Evolutionary conservation across 2,888 invertebrate species (phyloP).

Genomic region (Callyntrura guangdongensis): DNA sequence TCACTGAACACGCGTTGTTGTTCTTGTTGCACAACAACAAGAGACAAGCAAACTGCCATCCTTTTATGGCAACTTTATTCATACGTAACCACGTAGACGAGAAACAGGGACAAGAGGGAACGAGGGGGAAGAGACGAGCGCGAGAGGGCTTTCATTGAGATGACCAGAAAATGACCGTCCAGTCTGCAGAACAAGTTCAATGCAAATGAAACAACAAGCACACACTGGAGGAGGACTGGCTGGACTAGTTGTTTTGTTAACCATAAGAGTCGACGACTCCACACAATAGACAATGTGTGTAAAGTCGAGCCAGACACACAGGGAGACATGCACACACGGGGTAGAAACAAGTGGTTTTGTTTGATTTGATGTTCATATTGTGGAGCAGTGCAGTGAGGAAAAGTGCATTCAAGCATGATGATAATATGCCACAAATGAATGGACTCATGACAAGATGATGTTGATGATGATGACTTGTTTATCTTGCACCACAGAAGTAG

Average conservation of each 20-base stretch:
- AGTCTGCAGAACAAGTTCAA: not conserved
- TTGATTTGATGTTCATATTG: conserved; percentile 44
- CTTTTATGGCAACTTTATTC: conserved; percentile 49
- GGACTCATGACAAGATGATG: conserved; percentile 67
- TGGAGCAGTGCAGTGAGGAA: conserved; percentile 55
- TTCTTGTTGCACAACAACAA: conserved; percentile 37
- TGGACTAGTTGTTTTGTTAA: conserved; percentile 15
- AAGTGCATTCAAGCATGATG: conserved; percentile 74
- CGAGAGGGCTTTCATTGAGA: conserved; percentile 5
- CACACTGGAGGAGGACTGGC: too few relatives aligned
- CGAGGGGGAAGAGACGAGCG: not conserved
- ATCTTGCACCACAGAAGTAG: conserved; percentile 42
- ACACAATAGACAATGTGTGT: not conserved
- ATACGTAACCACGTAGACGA: not conserved
- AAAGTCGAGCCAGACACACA: not conserved
- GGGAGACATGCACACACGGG: not conserved
- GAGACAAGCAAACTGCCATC: conserved; percentile 22
- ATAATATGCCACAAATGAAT: conserved; percentile 74
- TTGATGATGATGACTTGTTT: conserved; percentile 67
- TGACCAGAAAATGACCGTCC: conserved; percentile 57
- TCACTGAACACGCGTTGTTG: conserved; percentile 51
- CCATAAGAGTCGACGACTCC: not conserved
- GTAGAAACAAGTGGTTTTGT: conserved; percentile 48
- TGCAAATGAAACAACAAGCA: conserved; percentile 33
- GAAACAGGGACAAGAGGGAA: conserved; percentile 9